Conservation (phyloP, 1,140 invertebrate species). For the Drosophila nasuta region DNA sequence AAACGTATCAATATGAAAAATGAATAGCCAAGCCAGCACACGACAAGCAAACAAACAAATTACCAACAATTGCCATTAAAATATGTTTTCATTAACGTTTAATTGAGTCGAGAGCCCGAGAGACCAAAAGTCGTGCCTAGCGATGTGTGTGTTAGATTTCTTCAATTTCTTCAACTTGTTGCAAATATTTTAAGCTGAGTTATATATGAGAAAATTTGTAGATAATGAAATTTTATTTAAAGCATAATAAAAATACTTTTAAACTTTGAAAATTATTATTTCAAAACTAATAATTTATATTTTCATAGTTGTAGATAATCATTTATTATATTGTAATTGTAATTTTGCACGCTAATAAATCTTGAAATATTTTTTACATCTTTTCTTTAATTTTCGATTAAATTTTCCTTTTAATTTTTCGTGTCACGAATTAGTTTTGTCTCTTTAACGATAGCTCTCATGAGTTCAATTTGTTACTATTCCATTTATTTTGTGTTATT, state of each 20-base stretch:
- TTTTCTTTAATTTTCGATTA: neutral
- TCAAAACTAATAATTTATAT: too few species aligned
- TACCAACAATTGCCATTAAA: constrained; percentile 60
- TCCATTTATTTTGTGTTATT: too few species aligned
- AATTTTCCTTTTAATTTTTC: neutral
- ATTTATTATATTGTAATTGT: too few species aligned
- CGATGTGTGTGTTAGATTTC: constrained; percentile 1
- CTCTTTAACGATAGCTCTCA: neutral
- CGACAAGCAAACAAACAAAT: constrained; percentile 53
- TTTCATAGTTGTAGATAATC: too few species aligned
- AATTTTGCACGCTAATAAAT: too few species aligned
- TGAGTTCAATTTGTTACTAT: neutral
- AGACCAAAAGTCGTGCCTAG: neutral
- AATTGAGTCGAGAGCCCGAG: constrained; percentile 46
- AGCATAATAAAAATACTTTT: neutral
- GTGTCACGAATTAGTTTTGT: neutral
- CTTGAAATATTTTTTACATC: neutral
- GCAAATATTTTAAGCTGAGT: too few species aligned
- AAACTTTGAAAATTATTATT: too few species aligned
- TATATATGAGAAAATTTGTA: too few species aligned
- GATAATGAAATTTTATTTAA: too few species aligned
- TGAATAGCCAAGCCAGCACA: constrained; percentile 17
- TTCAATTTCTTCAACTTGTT: too few species aligned
- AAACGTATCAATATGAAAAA: constrained; percentile 26
- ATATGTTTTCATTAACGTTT: constrained; percentile 67